These are phyloP conservation scores for Zeus faber DNA, from an alignment of 2,113 vertebrate genomes.

Conservation along the genomic window DNA sequence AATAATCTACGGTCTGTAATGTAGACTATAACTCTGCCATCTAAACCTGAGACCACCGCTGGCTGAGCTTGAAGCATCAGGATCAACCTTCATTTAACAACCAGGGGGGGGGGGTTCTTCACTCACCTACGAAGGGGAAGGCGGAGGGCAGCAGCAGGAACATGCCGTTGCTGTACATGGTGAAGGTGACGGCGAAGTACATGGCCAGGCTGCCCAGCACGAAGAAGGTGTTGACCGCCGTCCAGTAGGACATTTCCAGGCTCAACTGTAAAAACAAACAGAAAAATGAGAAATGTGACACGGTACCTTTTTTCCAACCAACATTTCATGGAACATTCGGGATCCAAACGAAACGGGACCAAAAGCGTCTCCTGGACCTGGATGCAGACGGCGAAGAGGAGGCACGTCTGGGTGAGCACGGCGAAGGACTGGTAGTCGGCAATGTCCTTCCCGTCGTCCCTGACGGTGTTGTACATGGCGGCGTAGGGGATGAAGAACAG, in stretches of 20 bases:
- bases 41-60: too few relatives aligned
- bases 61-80: too few relatives aligned
- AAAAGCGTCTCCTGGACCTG: constrained; percentile 75
- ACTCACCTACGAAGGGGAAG: constrained; percentile 90
- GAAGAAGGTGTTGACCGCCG: constrained; percentile 87
- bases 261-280: too few relatives aligned
- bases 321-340: too few relatives aligned
- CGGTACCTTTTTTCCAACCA: too few relatives aligned
- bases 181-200: constrained; percentile 88
- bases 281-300: too few relatives aligned
- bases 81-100: too few relatives aligned
- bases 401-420: constrained; percentile 86
- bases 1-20: too few relatives aligned
- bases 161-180: constrained; percentile 89
- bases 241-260: constrained; percentile 92
- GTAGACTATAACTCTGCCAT: too few relatives aligned
- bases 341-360: too few relatives aligned
- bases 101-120: not conserved
- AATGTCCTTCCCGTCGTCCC: constrained; percentile 82
- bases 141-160: constrained; percentile 76
- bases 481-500: constrained; percentile 93
- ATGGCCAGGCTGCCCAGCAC: constrained; percentile 90
- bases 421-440: constrained; percentile 94
- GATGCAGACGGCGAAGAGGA: constrained; percentile 85
- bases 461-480: constrained; percentile 76